phyloP scores from a whole-genome alignment of 2,888 invertebrate species.

The Nephrocerus scutellatus region DNA sequence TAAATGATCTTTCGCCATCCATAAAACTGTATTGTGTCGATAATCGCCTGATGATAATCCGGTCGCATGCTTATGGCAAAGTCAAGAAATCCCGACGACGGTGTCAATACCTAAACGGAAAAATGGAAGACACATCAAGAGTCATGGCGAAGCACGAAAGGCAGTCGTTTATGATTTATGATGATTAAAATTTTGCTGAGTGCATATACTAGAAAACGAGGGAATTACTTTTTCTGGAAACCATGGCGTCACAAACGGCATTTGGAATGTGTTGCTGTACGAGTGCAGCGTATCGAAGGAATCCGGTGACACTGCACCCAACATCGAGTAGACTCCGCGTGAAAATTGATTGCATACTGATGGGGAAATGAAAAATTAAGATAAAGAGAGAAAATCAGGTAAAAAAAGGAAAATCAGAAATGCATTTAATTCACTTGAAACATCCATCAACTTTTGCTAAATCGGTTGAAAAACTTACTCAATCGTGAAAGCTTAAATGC shows the following conservation, averaged over 20 bases:
- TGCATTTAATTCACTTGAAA: slow-evolving; percentile 5
- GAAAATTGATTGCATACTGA: slow-evolving; percentile 88
- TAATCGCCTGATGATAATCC: slow-evolving; percentile 86
- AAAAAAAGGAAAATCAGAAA: slow-evolving; percentile 5
- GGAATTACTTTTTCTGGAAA: slow-evolving; percentile 78
- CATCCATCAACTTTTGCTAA: slow-evolving; percentile 8
- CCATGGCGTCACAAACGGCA: slow-evolving; percentile 92
- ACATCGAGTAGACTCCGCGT: slow-evolving; percentile 80
- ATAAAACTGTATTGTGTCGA: slow-evolving; percentile 86
- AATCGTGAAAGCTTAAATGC: slow-evolving; percentile 86
- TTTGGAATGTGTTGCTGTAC: slow-evolving; percentile 90
- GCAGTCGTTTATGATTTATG: background rate
- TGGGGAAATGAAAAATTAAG: slow-evolving; percentile 27
- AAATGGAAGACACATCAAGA: slow-evolving; percentile 32
- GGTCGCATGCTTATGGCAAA: slow-evolving; percentile 86
- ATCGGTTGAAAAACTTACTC: slow-evolving; percentile 72
- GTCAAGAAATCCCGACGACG: slow-evolving; percentile 73
- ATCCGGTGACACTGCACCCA: slow-evolving; percentile 85
- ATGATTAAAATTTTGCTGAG: slow-evolving; percentile 1
- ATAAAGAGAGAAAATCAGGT: slow-evolving; percentile 1
- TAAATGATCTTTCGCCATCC: slow-evolving; percentile 68
- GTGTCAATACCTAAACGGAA: slow-evolving; percentile 60
- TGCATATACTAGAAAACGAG: slow-evolving; percentile 28
- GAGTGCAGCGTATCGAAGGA: slow-evolving; percentile 93
- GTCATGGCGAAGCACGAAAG: slow-evolving; percentile 58